Base-by-base conservation (phyloP, 1,140 invertebrate species). In the Oreohelix idahoensis region DNA sequence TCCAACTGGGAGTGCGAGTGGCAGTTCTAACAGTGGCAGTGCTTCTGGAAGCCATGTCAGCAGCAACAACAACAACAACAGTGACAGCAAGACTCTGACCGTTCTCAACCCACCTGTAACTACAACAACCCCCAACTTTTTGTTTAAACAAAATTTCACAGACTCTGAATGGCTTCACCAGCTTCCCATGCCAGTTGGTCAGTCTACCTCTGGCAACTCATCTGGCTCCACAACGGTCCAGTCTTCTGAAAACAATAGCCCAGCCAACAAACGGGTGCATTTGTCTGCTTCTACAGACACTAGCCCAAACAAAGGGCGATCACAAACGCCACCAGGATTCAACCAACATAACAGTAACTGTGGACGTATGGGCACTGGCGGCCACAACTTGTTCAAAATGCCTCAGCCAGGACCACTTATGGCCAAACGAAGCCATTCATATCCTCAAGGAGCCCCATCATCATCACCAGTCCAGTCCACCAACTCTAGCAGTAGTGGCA, bases 181-280 rank as follows among this genome's bases (percentile, higher is more conserved):
- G 58, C 63, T 83, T 70, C 83, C 85, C 42, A 76, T 53, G 45
- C 75, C 84, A 26, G 26, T 86, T 29, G 83, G 83, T 13, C 74
- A 84, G 45, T 58, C 83, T n/a, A n/a, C 76, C 0, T 85, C 79
- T n/a, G 80, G 49, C 20, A 39, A 35, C 26, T 82, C 80, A 38
- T 76, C 84, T 17, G 86, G 83, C 51, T 75, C 84, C n/a, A 83
- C 77, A 13, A 86, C 85, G 0, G 79, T 84, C 49, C 58, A 75
- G 51, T 86, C 85, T 51, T 89, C 88, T 79, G 88, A 88, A 11
- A 89, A 89, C 29, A 90, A 85, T 84, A 90, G 89, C 79, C 90
- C 90, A 39, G 89, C 88, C 35, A 88, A 86, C 70, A 91, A 91
- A 76, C 78, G 89, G 45, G 89, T 89, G 39, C 90, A 90, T 83